Percentiles rank a stretch among this genome's conserved stretches.
phyloP scores from a whole-genome alignment of 1,140 invertebrate species.

The Cylas formicarius region DNA sequence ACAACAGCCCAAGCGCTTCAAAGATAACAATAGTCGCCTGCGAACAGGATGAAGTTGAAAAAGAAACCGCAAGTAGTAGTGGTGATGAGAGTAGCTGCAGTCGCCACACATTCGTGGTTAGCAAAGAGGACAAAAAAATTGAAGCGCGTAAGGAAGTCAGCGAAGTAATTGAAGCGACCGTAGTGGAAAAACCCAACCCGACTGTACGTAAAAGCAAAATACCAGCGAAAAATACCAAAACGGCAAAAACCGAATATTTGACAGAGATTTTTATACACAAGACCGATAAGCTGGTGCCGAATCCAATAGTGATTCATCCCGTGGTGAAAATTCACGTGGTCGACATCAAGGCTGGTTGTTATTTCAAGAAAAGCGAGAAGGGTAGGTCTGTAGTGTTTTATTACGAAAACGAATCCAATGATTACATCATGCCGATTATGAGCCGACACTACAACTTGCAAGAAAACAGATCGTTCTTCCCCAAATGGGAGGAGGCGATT shows the following conservation, averaged over 20 bases:
- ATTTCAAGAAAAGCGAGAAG: conserved; percentile 26
- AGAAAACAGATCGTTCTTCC: conserved; percentile 30
- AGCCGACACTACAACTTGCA: conserved; percentile 32
- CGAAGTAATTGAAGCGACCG: background rate
- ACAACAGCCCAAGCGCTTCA: conserved; percentile 3
- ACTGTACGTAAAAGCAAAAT: conserved; percentile 21
- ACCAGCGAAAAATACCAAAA: no score
- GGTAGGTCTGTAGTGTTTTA: conserved; percentile 24
- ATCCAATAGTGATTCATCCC: conserved; percentile 29
- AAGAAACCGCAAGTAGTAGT: conserved; percentile 4
- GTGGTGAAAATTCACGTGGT: conserved; percentile 34
- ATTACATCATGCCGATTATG: conserved; percentile 26
- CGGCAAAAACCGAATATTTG: no score
- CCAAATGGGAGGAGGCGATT: conserved; percentile 36
- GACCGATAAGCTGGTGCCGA: conserved; percentile 23
- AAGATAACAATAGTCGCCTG: conserved; percentile 1
- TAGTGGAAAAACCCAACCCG: conserved; percentile 7
- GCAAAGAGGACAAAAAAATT: conserved; percentile 6
- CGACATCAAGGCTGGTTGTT: conserved; percentile 29
- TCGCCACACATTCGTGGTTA: conserved; percentile 1
- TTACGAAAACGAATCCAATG: conserved; percentile 25
- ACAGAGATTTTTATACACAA: conserved; percentile 28
- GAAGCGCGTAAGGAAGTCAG: conserved; percentile 5
- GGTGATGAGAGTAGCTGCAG: conserved; percentile 1
- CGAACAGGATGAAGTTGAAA: conserved; percentile 2